Conservation (phyloP, 1,140 invertebrate species). For the Apis laboriosa region DNA sequence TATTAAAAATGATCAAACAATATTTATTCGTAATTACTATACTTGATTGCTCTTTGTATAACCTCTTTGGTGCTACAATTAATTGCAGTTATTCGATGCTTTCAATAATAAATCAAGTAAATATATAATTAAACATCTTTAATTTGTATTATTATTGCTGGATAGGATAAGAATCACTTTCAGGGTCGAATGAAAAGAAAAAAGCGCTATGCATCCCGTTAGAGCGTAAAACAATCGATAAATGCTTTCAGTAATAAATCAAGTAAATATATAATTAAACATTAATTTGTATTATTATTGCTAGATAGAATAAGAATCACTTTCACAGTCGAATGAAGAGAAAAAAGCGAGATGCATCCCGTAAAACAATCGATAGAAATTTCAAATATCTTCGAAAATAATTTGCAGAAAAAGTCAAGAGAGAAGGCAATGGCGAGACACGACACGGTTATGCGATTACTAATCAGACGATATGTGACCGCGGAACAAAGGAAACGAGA, state of each 20-base stretch:
- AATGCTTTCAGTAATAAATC: too few relatives aligned
- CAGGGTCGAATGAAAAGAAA: not conserved
- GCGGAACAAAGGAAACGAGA: slow-evolving; percentile 91
- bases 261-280: too few relatives aligned
- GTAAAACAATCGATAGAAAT: too few relatives aligned
- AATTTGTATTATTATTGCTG: not conserved
- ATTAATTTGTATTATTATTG: not conserved
- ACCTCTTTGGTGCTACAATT: too few relatives aligned
- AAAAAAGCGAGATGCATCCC: not conserved
- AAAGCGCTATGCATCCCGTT: not conserved
- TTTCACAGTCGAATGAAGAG: not conserved
- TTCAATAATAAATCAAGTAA: too few relatives aligned
- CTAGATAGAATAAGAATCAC: not conserved
- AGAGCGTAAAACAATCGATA: too few relatives aligned
- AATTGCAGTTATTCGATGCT: too few relatives aligned
- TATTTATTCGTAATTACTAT: too few relatives aligned
- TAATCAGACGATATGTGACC: slow-evolving; percentile 91
- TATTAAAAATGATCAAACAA: too few relatives aligned
- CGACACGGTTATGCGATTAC: slow-evolving; percentile 88
- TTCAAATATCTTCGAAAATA: not conserved
- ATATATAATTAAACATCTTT: too few relatives aligned
- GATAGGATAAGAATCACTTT: not conserved
- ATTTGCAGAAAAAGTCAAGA: slow-evolving; percentile 85
- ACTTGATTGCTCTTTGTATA: too few relatives aligned
- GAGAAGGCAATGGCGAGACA: slow-evolving; percentile 86